Percentiles rank a stretch among this genome's conserved stretches.
Conservation (phyloP, 1,140 invertebrate genomes). For the Scaptomyza pallida region DNA sequence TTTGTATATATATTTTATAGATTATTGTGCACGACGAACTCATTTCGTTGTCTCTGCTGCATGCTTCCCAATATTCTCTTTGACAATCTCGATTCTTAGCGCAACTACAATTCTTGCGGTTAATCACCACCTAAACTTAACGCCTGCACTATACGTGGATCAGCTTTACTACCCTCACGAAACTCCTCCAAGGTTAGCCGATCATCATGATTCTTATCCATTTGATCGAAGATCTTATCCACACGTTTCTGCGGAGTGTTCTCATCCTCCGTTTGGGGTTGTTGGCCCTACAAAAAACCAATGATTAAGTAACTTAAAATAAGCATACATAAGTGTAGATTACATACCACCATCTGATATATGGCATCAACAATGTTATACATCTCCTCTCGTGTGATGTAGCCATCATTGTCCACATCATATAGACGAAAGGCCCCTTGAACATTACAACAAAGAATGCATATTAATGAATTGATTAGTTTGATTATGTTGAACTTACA, state of each 20-base stretch:
- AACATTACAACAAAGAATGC: slow-evolving; percentile 38
- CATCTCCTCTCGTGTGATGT: slow-evolving; percentile 98
- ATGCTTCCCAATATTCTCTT: slow-evolving; percentile 29
- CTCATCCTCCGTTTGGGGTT: slow-evolving; percentile 95
- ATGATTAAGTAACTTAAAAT: too few relatives aligned
- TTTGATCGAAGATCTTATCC: slow-evolving; percentile 98
- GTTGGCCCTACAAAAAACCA: slow-evolving; percentile 89
- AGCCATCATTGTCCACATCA: slow-evolving; percentile 98
- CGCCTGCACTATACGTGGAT: slow-evolving; percentile 99
- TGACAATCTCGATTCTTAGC: slow-evolving; percentile 36
- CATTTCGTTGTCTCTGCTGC: slow-evolving; percentile 56
- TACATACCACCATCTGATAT: slow-evolving; percentile 98
- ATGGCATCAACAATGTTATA: slow-evolving; percentile 99
- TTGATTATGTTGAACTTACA: slow-evolving; percentile 88
- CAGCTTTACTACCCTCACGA: slow-evolving; percentile 95
- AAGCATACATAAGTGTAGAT: too few relatives aligned
- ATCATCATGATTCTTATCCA: slow-evolving; percentile 99
- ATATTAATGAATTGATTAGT: neutral
- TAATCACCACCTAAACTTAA: slow-evolving; percentile 91
- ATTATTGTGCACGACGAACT: slow-evolving; percentile 84
- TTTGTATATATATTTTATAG: too few relatives aligned
- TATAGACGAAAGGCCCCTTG: slow-evolving; percentile 98
- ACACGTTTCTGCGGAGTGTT: slow-evolving; percentile 98
- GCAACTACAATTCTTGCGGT: slow-evolving; percentile 57
- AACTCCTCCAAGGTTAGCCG: slow-evolving; percentile 61